Conservation (phyloP, 92 coral and sea anemone species). For the Epizoanthus illoricatus region DNA sequence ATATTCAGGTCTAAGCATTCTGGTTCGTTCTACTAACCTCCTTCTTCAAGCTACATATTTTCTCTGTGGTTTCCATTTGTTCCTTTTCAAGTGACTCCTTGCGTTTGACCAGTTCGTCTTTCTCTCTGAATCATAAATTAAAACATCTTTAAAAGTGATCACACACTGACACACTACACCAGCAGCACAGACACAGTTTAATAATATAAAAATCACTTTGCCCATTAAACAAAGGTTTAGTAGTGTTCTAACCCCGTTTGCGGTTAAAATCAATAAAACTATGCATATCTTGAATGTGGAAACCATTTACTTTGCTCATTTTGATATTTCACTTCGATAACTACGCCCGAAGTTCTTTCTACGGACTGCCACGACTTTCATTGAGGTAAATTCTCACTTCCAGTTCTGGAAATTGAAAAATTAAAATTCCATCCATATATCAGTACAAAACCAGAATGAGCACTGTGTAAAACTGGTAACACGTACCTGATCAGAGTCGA, state of each 20-base stretch:
- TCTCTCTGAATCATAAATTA: slow-evolving; percentile 35
- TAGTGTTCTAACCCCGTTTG: too few relatives aligned
- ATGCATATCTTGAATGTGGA: too few relatives aligned
- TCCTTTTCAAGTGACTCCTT: slow-evolving; percentile 43
- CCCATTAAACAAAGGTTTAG: too few relatives aligned
- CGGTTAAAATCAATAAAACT: too few relatives aligned
- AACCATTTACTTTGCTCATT: too few relatives aligned
- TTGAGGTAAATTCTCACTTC: not conserved
- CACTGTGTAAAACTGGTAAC: not conserved
- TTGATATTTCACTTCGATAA: too few relatives aligned
- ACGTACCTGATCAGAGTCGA: slow-evolving; percentile 1
- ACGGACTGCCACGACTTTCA: too few relatives aligned
- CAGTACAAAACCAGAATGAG: not conserved
- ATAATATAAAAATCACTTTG: too few relatives aligned
- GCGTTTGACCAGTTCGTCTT: slow-evolving; percentile 29
- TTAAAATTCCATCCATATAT: not conserved
- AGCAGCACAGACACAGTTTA: too few relatives aligned
- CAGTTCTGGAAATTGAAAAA: not conserved
- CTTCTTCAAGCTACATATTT: slow-evolving; percentile 30
- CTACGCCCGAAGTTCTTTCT: too few relatives aligned
- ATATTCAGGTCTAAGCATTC: not conserved
- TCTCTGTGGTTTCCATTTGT: slow-evolving; percentile 38
- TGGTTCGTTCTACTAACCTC: slow-evolving; percentile 28
- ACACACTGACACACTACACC: too few relatives aligned
- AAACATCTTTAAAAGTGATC: not conserved